A percentile compares a stretch with the other conserved stretches of the same genome.
These are phyloP conservation scores for Aethes cnicana DNA, from an alignment of 2,888 invertebrate genomes.

Conservation along the genomic window DNA sequence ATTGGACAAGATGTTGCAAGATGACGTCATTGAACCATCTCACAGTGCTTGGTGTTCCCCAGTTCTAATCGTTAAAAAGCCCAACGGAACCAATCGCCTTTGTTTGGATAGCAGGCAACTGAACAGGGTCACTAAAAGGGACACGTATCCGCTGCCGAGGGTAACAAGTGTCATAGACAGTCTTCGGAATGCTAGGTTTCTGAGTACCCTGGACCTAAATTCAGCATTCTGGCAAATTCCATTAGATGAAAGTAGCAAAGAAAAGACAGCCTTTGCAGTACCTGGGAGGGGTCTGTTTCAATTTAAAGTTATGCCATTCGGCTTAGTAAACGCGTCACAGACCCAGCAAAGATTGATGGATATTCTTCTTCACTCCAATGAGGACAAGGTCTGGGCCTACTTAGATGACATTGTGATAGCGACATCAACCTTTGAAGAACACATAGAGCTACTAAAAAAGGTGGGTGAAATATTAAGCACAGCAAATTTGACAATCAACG, in stretches of 20 bases:
- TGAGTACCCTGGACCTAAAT: too few relatives aligned
- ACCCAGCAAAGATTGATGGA: constrained; percentile 28
- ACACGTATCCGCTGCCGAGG: too few relatives aligned
- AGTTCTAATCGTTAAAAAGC: constrained; percentile 22
- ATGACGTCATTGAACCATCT: constrained; percentile 20
- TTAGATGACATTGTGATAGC: constrained; percentile 25
- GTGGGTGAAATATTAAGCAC: neutral
- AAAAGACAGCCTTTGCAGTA: too few relatives aligned
- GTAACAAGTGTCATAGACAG: too few relatives aligned
- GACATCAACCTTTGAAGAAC: constrained; percentile 6
- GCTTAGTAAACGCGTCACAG: constrained; percentile 16
- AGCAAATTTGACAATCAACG: neutral
- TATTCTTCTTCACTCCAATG: constrained; percentile 6
- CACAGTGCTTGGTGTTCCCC: constrained; percentile 31
- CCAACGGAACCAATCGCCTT: constrained; percentile 15
- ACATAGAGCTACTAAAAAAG: neutral
- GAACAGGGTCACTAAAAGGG: too few relatives aligned
- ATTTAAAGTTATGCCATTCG: constrained; percentile 29
- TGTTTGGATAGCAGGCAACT: constrained; percentile 36
- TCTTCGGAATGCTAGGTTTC: too few relatives aligned
- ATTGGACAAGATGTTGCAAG: constrained; percentile 14
- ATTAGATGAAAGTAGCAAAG: too few relatives aligned
- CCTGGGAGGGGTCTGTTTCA: too few relatives aligned
- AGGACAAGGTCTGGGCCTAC: constrained; percentile 17
- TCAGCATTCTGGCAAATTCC: too few relatives aligned